Conservation (phyloP, 2,888 invertebrate genomes). For the Platerodrilus igneus region DNA sequence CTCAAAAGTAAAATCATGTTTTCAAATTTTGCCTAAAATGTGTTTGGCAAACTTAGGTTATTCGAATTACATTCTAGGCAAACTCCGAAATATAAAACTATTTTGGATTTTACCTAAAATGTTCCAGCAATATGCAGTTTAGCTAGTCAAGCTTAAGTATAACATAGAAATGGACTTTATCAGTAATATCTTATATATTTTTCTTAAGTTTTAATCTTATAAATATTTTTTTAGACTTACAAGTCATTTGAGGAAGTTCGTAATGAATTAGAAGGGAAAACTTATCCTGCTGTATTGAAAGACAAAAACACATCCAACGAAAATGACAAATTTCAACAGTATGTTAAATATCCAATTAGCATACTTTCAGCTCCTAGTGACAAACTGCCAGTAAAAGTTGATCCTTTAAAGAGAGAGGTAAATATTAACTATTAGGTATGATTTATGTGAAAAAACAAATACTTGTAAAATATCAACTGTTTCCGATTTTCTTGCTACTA, state of each 20-base stretch:
- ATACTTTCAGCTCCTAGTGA: conserved; percentile 72
- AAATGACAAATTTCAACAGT: conserved; percentile 68
- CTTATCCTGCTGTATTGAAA: conserved; percentile 28
- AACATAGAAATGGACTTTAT: background rate
- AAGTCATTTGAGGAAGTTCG: conserved; percentile 58
- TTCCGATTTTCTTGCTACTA: too few relatives aligned
- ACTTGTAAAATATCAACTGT: too few relatives aligned
- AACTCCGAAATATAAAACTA: too few relatives aligned
- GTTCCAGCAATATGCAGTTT: too few relatives aligned
- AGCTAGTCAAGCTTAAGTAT: too few relatives aligned
- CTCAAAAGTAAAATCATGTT: too few relatives aligned
- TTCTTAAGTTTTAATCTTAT: background rate
- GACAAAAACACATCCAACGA: conserved; percentile 29
- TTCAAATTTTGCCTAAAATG: too few relatives aligned
- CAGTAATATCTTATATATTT: background rate
- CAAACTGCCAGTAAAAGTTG: conserved; percentile 74
- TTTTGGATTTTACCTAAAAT: too few relatives aligned
- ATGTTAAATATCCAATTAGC: conserved; percentile 72
- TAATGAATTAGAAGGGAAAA: conserved; percentile 50
- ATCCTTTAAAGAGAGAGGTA: conserved; percentile 85
- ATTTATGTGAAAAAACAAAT: too few relatives aligned
- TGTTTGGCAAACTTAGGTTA: too few relatives aligned
- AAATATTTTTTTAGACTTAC: conserved; percentile 50
- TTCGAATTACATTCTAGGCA: too few relatives aligned
- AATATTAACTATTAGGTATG: conserved; percentile 13